A percentile compares a stretch with the other conserved stretches of the same genome.
Evolutionary conservation across 2,888 invertebrate genomes (phyloP).

Genomic region (Caenorhabditis auriculariae): DNA sequence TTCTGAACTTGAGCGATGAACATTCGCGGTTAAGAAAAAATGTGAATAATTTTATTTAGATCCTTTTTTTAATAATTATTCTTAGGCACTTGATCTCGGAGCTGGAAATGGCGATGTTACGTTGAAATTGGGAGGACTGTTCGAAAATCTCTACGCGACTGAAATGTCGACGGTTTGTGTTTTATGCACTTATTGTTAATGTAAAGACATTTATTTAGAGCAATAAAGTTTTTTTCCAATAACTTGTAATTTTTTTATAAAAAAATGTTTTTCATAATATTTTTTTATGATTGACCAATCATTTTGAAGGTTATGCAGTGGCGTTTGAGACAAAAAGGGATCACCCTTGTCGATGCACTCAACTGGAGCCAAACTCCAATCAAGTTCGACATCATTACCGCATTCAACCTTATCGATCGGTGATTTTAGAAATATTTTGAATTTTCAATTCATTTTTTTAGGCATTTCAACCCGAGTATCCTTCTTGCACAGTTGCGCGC

Average conservation of each 20-base stretch:
- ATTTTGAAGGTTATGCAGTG: conserved; percentile 75
- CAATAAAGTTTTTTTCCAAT: background rate
- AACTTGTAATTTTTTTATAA: background rate
- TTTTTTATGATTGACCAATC: background rate
- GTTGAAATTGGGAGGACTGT: conserved; percentile 76
- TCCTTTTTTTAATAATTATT: background rate
- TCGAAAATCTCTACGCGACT: conserved; percentile 77
- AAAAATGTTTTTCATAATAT: background rate
- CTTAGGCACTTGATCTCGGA: conserved; percentile 77
- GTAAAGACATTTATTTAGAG: background rate
- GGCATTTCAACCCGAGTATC: conserved; percentile 79
- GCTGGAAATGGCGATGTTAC: conserved; percentile 96
- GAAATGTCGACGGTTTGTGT: conserved; percentile 76
- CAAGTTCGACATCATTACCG: conserved; percentile 76
- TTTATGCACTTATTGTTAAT: background rate
- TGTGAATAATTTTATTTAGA: background rate
- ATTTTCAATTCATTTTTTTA: conserved; percentile 5
- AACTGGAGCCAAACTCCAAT: conserved; percentile 39
- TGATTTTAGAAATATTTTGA: conserved; percentile 1
- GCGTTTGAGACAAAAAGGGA: conserved; percentile 77
- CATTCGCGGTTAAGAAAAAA: conserved; percentile 23
- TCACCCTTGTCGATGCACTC: conserved; percentile 71
- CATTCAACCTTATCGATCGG: conserved; percentile 89
- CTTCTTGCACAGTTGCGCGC: conserved; percentile 77
- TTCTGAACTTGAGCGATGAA: conserved; percentile 67